Percentiles rank a stretch among this genome's conserved stretches.
These are phyloP conservation scores for Scomber colias DNA, from an alignment of 2,113 vertebrate genomes.

Conservation along the genomic window DNA sequence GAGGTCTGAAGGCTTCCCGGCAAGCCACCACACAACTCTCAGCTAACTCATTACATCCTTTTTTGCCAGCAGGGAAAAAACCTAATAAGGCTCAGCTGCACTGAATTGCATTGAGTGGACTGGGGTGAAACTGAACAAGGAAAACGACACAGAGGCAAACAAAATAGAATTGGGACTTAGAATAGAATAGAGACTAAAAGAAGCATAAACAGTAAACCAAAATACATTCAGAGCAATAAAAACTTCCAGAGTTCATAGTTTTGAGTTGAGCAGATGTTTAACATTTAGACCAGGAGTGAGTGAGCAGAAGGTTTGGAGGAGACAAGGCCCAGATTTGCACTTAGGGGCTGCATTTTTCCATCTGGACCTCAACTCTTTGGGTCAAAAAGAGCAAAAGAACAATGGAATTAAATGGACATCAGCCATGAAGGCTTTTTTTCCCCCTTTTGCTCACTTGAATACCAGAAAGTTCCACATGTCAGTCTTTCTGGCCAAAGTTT, in stretches of 20 bases:
- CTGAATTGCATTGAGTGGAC: constrained; percentile 30
- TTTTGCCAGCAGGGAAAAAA: constrained; percentile 65
- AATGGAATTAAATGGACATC: constrained; percentile 64
- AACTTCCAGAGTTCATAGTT: constrained; percentile 34
- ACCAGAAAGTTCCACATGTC: constrained; percentile 74
- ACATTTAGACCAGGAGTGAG: constrained; percentile 50
- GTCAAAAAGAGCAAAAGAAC: constrained; percentile 61
- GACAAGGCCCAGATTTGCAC: constrained; percentile 55
- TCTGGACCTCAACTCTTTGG: constrained; percentile 63
- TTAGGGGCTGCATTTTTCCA: constrained; percentile 64
- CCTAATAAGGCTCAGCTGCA: constrained; percentile 69
- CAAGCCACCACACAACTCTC: constrained; percentile 79
- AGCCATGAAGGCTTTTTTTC: constrained; percentile 34
- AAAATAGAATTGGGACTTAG: constrained; percentile 32
- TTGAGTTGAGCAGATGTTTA: constrained; percentile 60
- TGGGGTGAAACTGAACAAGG: constrained; percentile 35
- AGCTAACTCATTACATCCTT: constrained; percentile 83
- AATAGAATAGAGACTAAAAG: constrained; percentile 37
- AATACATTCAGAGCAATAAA: constrained; percentile 35
- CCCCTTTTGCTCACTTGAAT: constrained; percentile 39
- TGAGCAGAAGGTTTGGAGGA: constrained; percentile 41
- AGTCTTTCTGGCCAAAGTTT: constrained; percentile 56
- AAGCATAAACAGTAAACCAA: constrained; percentile 9
- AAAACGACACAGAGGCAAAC: constrained; percentile 38
- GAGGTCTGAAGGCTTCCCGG: constrained; percentile 74